These are phyloP conservation scores for Helogale parvula DNA, from an alignment of 2,113 vertebrate species.

Conservation along the genomic window DNA sequence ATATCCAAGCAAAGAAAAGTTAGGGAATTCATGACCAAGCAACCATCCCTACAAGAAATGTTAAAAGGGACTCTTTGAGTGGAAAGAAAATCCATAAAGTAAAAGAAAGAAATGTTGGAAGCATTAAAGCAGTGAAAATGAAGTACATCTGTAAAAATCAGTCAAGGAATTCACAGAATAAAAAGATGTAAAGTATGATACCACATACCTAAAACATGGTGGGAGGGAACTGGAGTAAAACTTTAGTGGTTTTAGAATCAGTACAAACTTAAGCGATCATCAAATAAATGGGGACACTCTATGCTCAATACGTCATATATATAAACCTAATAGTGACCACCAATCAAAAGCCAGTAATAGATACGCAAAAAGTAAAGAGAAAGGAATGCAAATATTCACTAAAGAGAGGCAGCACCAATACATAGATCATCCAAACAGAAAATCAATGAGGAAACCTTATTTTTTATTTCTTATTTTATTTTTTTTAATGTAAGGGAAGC, in stretches of 20 bases:
- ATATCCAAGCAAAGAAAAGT: no score
- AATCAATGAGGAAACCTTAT: neutral
- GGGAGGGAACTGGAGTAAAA: neutral
- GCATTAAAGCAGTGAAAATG: neutral
- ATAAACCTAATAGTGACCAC: neutral
- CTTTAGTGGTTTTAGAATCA: neutral
- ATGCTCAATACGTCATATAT: neutral
- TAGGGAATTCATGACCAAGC: neutral
- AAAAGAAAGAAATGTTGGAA: neutral
- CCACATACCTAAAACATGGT: neutral
- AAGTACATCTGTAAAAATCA: neutral
- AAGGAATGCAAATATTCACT: neutral
- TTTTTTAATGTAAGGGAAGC: neutral
- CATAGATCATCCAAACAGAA: neutral
- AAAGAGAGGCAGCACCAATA: neutral
- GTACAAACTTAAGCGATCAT: neutral
- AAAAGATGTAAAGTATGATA: neutral
- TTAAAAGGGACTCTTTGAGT: neutral
- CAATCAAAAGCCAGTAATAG: neutral
- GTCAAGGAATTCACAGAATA: neutral
- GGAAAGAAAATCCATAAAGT: neutral
- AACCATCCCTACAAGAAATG: neutral
- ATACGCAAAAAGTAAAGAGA: neutral
- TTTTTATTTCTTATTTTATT: no score
- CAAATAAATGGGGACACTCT: neutral